Evolutionary conservation across 2,113 vertebrate species (phyloP), one percentile per base, ranked within the genome.

Genomic region (Uropsilus gracilis): DNA sequence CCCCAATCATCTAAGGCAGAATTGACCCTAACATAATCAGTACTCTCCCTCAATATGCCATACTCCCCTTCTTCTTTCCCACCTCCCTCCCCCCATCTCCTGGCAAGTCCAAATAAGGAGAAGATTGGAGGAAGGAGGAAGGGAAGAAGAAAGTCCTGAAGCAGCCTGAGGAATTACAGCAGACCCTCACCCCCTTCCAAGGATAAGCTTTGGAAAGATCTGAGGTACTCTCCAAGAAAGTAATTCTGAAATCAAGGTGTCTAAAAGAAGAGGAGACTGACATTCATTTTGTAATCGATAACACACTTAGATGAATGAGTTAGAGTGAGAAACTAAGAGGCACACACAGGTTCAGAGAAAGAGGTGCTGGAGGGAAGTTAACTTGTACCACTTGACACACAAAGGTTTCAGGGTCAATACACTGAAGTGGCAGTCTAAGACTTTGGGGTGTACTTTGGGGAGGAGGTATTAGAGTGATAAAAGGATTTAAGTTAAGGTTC

Each of bases 21-120:
- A 20, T 6, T 53, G 66, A 75, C 5, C 48, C 24, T 82, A 22
- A 42, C 3, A 1, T 17, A 68, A 30, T 84, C 34, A n/a, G 8
- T 55, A 11, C 20, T 77, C 66, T 39, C 28, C 18, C 32, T 12
- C 24, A n/a, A n/a, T n/a, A n/a, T n/a, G n/a, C 6, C n/a, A 34
- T n/a, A 16, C 24, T 53, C 26, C 24, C n/a, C 8, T 2, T 4
- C 17, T 3, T 12, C 0, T 24, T n/a, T n/a, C n/a, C n/a, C n/a
- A n/a, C n/a, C 17, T 5, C 37, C 32, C 39, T 64, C 48, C 16
- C 63, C 63, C 63, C 18, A n/a, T n/a, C n/a, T n/a, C n/a, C n/a
- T n/a, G n/a, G n/a, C 13, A 78, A 55, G 28, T 75, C 87, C 89
- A 91, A 42, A 42, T 17, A 77, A 94, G 48, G 68, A 72, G 48